Evolutionary conservation across 2,113 vertebrate genomes (phyloP).

Genomic region (Emberiza fucata): DNA sequence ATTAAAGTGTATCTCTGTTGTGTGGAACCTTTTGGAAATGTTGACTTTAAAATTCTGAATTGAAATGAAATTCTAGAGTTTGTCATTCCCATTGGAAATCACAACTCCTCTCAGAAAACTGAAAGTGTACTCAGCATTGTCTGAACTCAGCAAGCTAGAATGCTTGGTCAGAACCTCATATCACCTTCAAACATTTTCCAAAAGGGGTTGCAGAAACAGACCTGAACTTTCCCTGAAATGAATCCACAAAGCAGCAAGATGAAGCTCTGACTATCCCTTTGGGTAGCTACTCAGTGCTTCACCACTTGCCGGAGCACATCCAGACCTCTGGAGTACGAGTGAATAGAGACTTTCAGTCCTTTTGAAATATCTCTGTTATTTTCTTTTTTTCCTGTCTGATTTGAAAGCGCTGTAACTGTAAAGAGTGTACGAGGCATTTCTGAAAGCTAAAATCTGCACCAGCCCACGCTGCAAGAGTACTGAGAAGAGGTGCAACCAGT

Average conservation of each 20-base stretch:
- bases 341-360: neutral
- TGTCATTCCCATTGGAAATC: neutral
- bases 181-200: neutral
- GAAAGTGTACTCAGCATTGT: neutral
- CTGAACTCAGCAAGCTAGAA: neutral
- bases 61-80: neutral
- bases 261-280: neutral
- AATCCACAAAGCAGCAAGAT: neutral
- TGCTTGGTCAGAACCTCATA: rapidly evolving
- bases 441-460: neutral
- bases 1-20: neutral
- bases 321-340: neutral
- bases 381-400: neutral
- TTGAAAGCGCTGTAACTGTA: neutral
- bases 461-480: neutral
- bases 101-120: neutral
- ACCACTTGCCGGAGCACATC: neutral
- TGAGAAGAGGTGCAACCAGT: neutral
- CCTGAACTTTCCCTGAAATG: neutral
- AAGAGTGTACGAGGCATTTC: neutral
- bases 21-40: neutral
- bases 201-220: neutral
- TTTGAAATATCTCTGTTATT: neutral
- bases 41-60: neutral
- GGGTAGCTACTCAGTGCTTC: neutral